These are phyloP conservation scores for Xylocopa sonorina DNA, from an alignment of 1,140 invertebrate species.

Conservation along the genomic window DNA sequence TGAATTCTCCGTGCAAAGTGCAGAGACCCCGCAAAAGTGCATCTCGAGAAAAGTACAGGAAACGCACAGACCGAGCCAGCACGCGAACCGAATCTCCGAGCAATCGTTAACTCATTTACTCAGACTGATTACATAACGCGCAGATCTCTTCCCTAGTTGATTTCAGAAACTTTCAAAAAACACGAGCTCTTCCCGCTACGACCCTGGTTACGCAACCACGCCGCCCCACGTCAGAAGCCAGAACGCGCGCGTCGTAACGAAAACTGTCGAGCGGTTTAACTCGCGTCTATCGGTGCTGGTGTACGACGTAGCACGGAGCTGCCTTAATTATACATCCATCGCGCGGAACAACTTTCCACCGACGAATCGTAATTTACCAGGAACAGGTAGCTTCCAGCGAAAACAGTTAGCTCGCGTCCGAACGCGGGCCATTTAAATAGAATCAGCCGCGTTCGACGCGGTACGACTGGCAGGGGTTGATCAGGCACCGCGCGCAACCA, in stretches of 20 bases:
- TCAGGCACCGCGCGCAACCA: not conserved
- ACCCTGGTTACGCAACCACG: not conserved
- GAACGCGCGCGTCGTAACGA: not conserved
- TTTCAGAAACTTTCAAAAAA: constrained; percentile 8
- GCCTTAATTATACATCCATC: constrained; percentile 59
- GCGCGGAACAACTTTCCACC: constrained; percentile 64
- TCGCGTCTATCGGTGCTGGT: constrained; percentile 18
- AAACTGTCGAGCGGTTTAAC: constrained; percentile 13
- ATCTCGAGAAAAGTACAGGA: not conserved
- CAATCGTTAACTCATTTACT: not conserved
- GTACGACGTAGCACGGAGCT: no score
- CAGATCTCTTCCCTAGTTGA: not conserved
- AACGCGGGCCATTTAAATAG: constrained; percentile 41
- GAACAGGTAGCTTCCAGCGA: constrained; percentile 57
- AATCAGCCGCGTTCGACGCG: constrained; percentile 22
- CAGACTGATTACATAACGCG: not conserved
- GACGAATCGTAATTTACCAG: constrained; percentile 62
- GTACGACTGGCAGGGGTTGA: not conserved
- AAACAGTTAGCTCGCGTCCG: constrained; percentile 57
- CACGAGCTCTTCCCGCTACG: not conserved
- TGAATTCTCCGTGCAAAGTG: not conserved
- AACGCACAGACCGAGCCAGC: not conserved
- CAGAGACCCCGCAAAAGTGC: no score
- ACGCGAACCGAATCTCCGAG: not conserved
- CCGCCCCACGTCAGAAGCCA: no score